Evolutionary conservation across 2,888 invertebrate genomes (phyloP).

Genomic region (Amblyteles armatorius): DNA sequence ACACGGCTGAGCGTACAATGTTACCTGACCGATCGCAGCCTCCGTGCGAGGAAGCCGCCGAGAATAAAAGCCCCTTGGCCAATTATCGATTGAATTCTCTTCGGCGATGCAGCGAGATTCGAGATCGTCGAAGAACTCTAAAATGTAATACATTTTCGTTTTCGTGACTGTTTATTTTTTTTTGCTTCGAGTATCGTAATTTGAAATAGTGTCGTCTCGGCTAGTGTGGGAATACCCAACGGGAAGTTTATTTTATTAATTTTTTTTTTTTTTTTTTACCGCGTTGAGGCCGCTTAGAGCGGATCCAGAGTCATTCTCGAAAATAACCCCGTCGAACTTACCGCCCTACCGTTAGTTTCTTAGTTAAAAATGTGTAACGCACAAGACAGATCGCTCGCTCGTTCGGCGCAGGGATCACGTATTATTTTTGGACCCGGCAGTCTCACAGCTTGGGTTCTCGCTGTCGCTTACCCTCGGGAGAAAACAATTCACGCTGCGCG

Average conservation of each 20-base stretch:
- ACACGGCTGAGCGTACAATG: conserved; percentile 10
- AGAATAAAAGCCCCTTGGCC: neutral
- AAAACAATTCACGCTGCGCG: conserved; percentile 55
- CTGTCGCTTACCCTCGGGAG: conserved; percentile 52
- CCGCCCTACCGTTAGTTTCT: conserved; percentile 54
- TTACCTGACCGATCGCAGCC: neutral
- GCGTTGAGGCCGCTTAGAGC: conserved; percentile 43
- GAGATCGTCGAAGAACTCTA: conserved; percentile 1
- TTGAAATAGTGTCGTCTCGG: neutral
- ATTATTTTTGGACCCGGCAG: conserved; percentile 64
- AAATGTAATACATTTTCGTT: neutral
- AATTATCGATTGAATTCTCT: conserved; percentile 44
- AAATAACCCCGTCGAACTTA: conserved; percentile 71
- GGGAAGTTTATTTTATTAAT: conserved; percentile 21
- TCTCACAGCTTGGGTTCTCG: conserved; percentile 54
- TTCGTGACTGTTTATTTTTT: neutral
- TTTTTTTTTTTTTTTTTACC: conserved; percentile 13
- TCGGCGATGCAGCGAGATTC: neutral
- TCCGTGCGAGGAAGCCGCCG: neutral
- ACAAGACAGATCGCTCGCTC: conserved; percentile 17
- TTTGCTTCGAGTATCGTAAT: too few species aligned
- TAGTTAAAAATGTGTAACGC: conserved; percentile 57
- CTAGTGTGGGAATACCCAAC: conserved; percentile 22
- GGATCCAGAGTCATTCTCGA: conserved; percentile 67
- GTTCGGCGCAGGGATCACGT: conserved; percentile 41